Conservation (phyloP, 2,113 vertebrate species). For the Phalacrocorax carbo region DNA sequence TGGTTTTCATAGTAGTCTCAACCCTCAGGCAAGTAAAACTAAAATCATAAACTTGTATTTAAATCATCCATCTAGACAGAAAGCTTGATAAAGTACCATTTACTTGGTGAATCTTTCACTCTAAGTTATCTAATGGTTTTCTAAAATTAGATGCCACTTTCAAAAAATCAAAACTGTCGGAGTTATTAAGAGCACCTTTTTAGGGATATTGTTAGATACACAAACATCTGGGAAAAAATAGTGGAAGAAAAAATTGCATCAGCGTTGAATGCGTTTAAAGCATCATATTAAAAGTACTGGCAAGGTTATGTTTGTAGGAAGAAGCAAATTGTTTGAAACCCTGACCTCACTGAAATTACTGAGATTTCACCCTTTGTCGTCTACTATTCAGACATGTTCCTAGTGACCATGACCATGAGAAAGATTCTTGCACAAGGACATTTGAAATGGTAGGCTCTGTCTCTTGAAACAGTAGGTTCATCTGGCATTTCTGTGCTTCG, state of each 20-base stretch:
- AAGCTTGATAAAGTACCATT: neutral
- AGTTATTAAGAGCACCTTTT: constrained; percentile 11
- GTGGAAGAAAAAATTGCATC: neutral
- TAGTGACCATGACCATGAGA: neutral
- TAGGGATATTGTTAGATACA: neutral
- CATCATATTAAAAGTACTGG: neutral
- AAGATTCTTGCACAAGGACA: neutral
- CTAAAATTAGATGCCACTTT: constrained; percentile 36
- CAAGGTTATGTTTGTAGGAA: neutral
- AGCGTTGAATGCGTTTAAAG: neutral
- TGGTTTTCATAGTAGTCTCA: neutral
- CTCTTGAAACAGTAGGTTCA: neutral
- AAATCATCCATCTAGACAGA: neutral
- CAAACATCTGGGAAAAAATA: neutral
- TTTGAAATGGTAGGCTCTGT: neutral
- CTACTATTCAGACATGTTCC: neutral
- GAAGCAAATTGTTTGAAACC: constrained; percentile 6
- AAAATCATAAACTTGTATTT: neutral
- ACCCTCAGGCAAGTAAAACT: neutral
- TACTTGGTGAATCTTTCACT: neutral
- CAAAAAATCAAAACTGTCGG: neutral
- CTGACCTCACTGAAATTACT: neutral
- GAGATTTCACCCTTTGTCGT: neutral
- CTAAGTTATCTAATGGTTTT: constrained; percentile 22
- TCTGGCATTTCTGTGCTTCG: neutral